Evolutionary conservation across 2,797 vertebrate genomes (phyloP).

Genomic region (Knipowitschia caucasica): DNA sequence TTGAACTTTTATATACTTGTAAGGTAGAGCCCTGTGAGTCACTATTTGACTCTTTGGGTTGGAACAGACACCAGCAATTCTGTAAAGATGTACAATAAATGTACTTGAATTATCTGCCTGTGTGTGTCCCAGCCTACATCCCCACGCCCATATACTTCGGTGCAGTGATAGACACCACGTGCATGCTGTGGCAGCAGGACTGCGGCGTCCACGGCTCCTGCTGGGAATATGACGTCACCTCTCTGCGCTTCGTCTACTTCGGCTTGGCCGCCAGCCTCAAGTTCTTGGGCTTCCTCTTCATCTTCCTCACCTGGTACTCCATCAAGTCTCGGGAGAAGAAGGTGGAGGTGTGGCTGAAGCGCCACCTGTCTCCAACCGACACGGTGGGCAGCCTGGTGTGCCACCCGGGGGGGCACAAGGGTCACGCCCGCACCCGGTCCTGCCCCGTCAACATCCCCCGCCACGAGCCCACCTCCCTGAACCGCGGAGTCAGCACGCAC

Average conservation of each 20-base stretch:
- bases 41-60: too few relatives aligned
- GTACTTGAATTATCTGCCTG: constrained; percentile 13
- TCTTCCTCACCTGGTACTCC: constrained; percentile 98
- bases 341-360: constrained; percentile 78
- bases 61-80: too few relatives aligned
- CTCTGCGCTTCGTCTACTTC: constrained; percentile 96
- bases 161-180: constrained; percentile 97
- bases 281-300: constrained; percentile 94
- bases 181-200: constrained; percentile 98
- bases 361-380: constrained; percentile 79
- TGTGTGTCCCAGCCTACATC: constrained; percentile 88
- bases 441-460: constrained; percentile 86
- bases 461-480: constrained; percentile 69
- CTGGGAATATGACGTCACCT: constrained; percentile 97
- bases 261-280: constrained; percentile 96
- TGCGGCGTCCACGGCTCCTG: constrained; percentile 94
- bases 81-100: too few relatives aligned
- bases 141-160: constrained; percentile 99
- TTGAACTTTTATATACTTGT: too few relatives aligned
- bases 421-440: constrained; percentile 86
- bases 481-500: constrained; percentile 77
- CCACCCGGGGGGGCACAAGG: constrained; percentile 74
- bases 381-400: constrained; percentile 87
- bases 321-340: constrained; percentile 90
- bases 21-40: too few relatives aligned